Evolutionary conservation across 2,113 vertebrate species (phyloP), one percentile per base, ranked within the genome.

Genomic region (Maccullochella peelii): DNA sequence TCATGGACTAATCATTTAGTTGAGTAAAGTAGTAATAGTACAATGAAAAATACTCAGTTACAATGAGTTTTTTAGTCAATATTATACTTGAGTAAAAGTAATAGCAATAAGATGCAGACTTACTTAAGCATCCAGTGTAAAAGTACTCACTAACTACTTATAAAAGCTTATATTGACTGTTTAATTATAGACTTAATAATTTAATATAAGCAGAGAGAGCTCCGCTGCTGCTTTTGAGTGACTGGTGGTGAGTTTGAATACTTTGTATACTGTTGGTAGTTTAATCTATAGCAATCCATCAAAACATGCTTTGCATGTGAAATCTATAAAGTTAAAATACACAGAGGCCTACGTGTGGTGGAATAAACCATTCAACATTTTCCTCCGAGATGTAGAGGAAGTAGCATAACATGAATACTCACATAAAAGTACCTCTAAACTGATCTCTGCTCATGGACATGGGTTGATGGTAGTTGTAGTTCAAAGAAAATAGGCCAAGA

Each of bases 401-500:
- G 21, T 5, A 18, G 18, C 6, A 30, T 49, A 36, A 36, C 14
- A 14, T 23, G 2, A 55, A 10, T 4, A 42, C 4, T 25, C 5
- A 38, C 54, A 57, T 49, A 7, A 47, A 78, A 69, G 6, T 6
- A 36, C 21, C 4, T 50, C 58, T 14, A 27, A 27, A 70, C 9
- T 70, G 27, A 23, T 38, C 18, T 55, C 25, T 74, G 18, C 72
- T 61, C 8, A 15, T 7, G 18, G 55, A 50, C 58, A 20, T 30
- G 20, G 9, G 36, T 4, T 78, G 21, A 9, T 36, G 74, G 33
- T 49, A 55, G n/a, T 55, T 76, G 40, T 27, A 76, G 52, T 77
- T 38, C 30, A 57, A 49, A 52, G 44, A 61, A 55, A 69, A 25
- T 15, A 50, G 40, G 11, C 4, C 14, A 54, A 30, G 44, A 55